phyloP scores from a whole-genome alignment of 2,797 vertebrate species.

The Sebastes ruberrimus region DNA sequence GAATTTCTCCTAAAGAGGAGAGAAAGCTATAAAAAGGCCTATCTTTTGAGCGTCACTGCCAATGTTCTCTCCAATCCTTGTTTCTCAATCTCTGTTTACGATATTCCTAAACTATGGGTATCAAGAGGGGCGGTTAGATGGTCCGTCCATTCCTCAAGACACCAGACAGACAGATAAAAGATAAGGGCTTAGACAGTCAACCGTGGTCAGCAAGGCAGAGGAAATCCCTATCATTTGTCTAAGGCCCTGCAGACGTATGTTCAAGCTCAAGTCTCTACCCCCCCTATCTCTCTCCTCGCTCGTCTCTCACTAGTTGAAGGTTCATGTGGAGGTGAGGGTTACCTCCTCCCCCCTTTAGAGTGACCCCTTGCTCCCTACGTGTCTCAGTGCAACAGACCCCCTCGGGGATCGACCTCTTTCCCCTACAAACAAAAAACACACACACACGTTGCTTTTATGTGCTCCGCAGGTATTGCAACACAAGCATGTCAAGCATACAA shows the following conservation, averaged over 20 bases:
- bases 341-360: slow-evolving; percentile 37
- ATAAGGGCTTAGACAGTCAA: slow-evolving; percentile 71
- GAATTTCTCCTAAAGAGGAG: neutral
- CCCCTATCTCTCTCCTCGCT: slow-evolving; percentile 18
- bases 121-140: neutral
- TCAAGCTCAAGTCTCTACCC: slow-evolving; percentile 77
- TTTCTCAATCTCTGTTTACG: slow-evolving; percentile 30
- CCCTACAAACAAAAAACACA: slow-evolving; percentile 45
- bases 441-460: slow-evolving; percentile 47
- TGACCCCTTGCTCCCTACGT: slow-evolving; percentile 71
- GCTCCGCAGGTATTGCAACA: slow-evolving; percentile 67
- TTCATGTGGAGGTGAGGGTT: slow-evolving; percentile 75
- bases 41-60: neutral
- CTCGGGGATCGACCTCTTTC: slow-evolving; percentile 68
- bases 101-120: slow-evolving; percentile 24
- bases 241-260: slow-evolving; percentile 72
- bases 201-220: slow-evolving; percentile 66
- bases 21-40: neutral
- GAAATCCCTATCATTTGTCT: slow-evolving; percentile 81
- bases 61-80: neutral
- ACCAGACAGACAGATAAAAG: slow-evolving; percentile 58
- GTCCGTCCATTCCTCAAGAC: slow-evolving; percentile 23
- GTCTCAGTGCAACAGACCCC: slow-evolving; percentile 69
- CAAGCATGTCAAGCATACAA: slow-evolving; percentile 2
- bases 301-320: slow-evolving; percentile 59